A percentile compares a stretch with the other conserved stretches of the same genome.
These are phyloP conservation scores for Acanthis flammea DNA, from an alignment of 2,797 vertebrate species.

Conservation along the genomic window DNA sequence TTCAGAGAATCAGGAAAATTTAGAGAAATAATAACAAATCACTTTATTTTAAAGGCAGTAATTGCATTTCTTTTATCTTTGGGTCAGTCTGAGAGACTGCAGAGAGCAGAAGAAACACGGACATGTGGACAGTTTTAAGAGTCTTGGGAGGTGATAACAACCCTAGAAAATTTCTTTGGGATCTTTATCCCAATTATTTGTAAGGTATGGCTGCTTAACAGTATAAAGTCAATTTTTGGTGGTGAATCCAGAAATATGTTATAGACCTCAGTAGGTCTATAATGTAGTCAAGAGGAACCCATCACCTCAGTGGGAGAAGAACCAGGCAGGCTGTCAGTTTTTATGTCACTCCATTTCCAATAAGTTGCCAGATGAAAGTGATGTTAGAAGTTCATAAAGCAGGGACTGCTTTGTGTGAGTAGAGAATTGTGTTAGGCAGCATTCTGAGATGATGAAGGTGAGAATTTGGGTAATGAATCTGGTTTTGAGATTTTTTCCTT, in stretches of 20 bases:
- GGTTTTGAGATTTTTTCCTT: neutral
- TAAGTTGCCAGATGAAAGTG: neutral
- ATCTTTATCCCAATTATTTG: neutral
- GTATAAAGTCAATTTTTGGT: neutral
- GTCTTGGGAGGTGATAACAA: neutral
- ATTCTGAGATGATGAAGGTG: neutral
- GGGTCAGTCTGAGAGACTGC: neutral
- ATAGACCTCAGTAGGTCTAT: neutral
- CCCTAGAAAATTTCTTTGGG: neutral
- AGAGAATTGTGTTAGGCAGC: neutral
- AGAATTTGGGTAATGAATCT: fast-evolving
- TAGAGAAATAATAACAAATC: neutral
- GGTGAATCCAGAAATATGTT: neutral
- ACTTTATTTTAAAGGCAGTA: neutral
- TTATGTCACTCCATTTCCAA: neutral
- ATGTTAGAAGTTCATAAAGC: neutral
- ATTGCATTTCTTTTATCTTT: neutral
- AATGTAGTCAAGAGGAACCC: neutral
- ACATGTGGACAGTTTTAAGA: neutral
- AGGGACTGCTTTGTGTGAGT: neutral
- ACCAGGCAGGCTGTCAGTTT: neutral
- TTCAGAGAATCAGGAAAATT: neutral
- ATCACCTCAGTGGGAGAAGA: neutral
- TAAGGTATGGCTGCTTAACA: neutral
- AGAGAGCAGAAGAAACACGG: neutral